Percentiles rank a stretch among this genome's conserved stretches.
These are phyloP conservation scores for Crossocerus cetratus DNA, from an alignment of 2,888 invertebrate genomes.

Conservation along the genomic window DNA sequence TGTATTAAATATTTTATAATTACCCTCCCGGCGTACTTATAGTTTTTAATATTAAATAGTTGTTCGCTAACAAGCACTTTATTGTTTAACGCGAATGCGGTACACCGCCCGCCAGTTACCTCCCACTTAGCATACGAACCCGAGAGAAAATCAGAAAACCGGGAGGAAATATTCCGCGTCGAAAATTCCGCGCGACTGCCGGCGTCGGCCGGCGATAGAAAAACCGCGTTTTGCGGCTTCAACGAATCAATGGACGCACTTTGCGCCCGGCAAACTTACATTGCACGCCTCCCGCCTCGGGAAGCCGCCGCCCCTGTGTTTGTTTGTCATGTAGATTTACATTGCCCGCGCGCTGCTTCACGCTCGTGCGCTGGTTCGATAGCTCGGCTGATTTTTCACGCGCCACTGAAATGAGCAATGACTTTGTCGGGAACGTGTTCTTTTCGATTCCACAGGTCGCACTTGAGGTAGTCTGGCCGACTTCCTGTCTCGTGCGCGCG, in stretches of 20 bases:
- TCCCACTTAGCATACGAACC: conserved; percentile 35
- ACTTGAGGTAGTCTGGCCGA: conserved; percentile 30
- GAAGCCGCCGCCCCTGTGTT: neutral
- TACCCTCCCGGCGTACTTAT: conserved; percentile 38
- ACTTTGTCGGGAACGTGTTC: no score
- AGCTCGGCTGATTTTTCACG: no score
- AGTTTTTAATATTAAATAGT: conserved; percentile 55
- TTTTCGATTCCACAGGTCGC: conserved; percentile 27
- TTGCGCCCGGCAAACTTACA: conserved; percentile 17
- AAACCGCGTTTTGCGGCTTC: conserved; percentile 19
- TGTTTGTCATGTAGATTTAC: neutral
- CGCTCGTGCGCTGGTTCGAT: no score
- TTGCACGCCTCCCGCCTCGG: neutral
- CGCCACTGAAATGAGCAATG: no score
- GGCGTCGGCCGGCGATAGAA: conserved; percentile 25
- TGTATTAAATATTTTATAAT: conserved; percentile 53
- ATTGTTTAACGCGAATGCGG: conserved; percentile 27
- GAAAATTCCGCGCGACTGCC: conserved; percentile 23
- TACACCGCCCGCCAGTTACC: conserved; percentile 29
- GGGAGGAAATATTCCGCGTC: conserved; percentile 16
- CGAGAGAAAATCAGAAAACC: neutral
- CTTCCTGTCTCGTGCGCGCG: conserved; percentile 37
- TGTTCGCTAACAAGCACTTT: conserved; percentile 50
- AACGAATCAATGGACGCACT: conserved; percentile 26
- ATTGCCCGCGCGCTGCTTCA: neutral